Base-by-base conservation (phyloP, 2,113 vertebrate species). In the Lophius piscatorius region DNA sequence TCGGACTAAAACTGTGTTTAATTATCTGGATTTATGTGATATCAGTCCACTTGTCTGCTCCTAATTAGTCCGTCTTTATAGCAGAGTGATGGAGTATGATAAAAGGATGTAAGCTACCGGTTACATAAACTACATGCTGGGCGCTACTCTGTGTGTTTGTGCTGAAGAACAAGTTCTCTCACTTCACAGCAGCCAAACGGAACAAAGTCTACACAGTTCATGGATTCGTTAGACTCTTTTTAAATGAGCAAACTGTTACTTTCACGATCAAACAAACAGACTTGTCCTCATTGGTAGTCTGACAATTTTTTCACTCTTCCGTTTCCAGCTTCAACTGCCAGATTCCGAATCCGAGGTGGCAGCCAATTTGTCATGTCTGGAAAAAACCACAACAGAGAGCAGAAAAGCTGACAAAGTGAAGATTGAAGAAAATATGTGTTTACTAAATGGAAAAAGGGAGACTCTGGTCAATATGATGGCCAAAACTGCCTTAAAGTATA, bases 11-110 rank as follows among this genome's bases (percentile, higher is more conserved):
- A 45, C 8, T 8, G 18, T 33, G 26, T 52, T 48, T 62, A 57
- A 65, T 74, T 47, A 64, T 61, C 48, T 68, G 35, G 52, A 42
- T 66, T 76, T 36, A 42, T 64, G 35, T 63, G 41, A 40, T 51
- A 76, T 68, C 46, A 20, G 50, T 69, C 20, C 55, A 34, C 38
- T 68, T 24, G 28, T 16, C 55, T 34, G 39, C 14, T 41, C 50
- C 28, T 13, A 52, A 61, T 67, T 42, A 44, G 41, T 52, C 34
- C 17, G 49, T 31, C 46, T 33, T 54, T 36, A n/a, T 9, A 35
- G 20, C 22, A 22, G 20, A 17, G 47, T 50, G 60, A 57, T 58
- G 22, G 40, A 74, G 63, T 40, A 46, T 54, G 50, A 66, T 66
- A 41, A 62, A 70, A 76, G 49, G 31, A 23, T 64, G 33, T 2